Evolutionary conservation across 2,888 invertebrate species (phyloP).

Genomic region (Ophion ellenae): DNA sequence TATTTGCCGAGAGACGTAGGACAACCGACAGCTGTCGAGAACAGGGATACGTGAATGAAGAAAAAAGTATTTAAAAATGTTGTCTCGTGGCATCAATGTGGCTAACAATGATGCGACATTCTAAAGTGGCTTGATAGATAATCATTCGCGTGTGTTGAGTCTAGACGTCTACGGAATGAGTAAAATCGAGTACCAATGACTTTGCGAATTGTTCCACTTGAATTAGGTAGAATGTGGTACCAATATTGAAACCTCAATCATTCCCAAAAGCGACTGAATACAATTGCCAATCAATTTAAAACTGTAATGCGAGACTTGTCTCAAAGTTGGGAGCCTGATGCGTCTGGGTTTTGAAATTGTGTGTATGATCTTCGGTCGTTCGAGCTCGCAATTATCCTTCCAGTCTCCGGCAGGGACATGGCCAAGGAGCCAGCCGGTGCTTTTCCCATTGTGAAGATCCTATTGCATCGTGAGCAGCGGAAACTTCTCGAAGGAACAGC

Average conservation of each 20-base stretch:
- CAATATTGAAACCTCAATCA: not conserved
- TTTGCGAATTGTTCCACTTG: too few species aligned
- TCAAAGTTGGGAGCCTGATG: constrained; percentile 4
- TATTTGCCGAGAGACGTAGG: too few species aligned
- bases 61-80: too few species aligned
- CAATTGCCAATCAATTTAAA: constrained; percentile 7
- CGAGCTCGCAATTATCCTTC: constrained; percentile 58
- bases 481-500: constrained; percentile 56
- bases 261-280: not conserved
- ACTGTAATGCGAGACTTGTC: constrained; percentile 33
- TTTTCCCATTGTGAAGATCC: constrained; percentile 43
- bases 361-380: constrained; percentile 37
- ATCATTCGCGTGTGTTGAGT: too few species aligned
- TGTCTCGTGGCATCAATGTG: too few species aligned
- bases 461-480: constrained; percentile 26
- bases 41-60: too few species aligned
- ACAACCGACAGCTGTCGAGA: too few species aligned
- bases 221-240: too few species aligned
- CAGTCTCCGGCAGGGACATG: constrained; percentile 12
- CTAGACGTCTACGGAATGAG: too few species aligned
- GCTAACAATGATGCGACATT: too few species aligned
- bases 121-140: too few species aligned
- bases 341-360: constrained; percentile 38
- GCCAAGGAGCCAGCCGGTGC: constrained; percentile 38
- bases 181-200: too few species aligned